Evolutionary conservation across 2,797 vertebrate genomes (phyloP).

Genomic region (Pogonophryne albipinna): DNA sequence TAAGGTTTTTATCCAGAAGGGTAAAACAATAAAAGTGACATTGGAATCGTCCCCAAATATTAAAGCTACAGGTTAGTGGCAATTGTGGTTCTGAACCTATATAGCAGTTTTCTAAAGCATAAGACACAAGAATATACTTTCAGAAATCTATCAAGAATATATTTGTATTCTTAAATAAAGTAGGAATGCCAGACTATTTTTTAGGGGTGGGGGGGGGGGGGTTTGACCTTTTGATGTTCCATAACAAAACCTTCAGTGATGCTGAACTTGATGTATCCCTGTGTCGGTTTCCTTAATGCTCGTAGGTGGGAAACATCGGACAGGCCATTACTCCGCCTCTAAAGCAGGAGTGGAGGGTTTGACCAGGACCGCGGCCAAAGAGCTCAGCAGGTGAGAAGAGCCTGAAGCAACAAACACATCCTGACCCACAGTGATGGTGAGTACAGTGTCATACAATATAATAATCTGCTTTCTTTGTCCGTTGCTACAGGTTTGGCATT

Average conservation of each 20-base stretch:
- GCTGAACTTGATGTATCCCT: no score
- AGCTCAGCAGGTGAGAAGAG: conserved; percentile 86
- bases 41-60: not conserved
- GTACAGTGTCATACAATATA: accelerated
- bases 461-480: not conserved
- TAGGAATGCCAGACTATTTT: not conserved
- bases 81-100: no score
- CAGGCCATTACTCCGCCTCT: conserved; percentile 89
- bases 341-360: conserved; percentile 92
- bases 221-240: not conserved
- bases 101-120: not conserved
- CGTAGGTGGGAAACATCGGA: conserved; percentile 90
- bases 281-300: conserved; percentile 21
- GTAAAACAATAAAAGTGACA: not conserved
- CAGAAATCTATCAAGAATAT: not conserved
- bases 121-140: not conserved
- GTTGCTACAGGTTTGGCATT: conserved; percentile 85
- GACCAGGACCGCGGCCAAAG: conserved; percentile 87
- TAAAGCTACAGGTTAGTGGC: not conserved
- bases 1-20: not conserved
- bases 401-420: accelerated
- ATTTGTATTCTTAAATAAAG: not conserved
- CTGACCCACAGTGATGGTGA: no score
- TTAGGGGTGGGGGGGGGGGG: not conserved
- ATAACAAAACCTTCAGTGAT: not conserved